phyloP scores from a whole-genome alignment of 2,113 vertebrate species.

The Paradoxurus hermaphroditus region DNA sequence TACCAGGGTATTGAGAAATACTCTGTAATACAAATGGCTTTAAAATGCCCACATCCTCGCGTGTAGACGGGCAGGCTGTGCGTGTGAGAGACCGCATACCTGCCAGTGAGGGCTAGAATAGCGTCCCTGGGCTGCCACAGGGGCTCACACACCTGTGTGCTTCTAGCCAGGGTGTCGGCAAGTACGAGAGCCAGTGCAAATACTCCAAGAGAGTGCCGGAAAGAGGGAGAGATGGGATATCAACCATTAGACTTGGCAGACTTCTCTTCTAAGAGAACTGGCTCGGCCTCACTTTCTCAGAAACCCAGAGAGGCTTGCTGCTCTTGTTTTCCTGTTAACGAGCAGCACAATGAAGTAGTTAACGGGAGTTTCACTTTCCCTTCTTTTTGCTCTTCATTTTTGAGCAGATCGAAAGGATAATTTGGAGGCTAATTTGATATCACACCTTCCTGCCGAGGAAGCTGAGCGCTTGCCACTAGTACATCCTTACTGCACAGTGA shows the following conservation, averaged over 20 bases:
- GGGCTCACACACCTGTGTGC: background rate
- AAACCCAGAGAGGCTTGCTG: background rate
- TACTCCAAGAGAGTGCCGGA: background rate
- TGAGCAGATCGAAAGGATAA: background rate
- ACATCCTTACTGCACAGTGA: background rate
- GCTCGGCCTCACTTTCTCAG: background rate
- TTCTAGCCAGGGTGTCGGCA: background rate
- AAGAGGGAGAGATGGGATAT: background rate
- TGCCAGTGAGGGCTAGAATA: rapidly evolving
- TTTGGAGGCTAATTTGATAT: background rate
- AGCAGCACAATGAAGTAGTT: background rate
- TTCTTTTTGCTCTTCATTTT: background rate
- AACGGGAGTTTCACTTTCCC: background rate
- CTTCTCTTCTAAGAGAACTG: background rate
- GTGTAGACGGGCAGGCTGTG: background rate
- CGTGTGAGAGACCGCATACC: background rate
- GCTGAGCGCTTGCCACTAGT: background rate
- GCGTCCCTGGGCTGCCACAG: background rate
- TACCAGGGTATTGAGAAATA: background rate
- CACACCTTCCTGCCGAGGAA: background rate
- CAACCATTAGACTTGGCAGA: no score
- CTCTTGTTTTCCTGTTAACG: background rate
- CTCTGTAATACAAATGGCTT: background rate
- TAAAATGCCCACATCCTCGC: rapidly evolving
- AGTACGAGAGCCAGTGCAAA: background rate